Evolutionary conservation across 1,140 invertebrate genomes (phyloP).

Genomic region (Maconellicoccus hirsutus): DNA sequence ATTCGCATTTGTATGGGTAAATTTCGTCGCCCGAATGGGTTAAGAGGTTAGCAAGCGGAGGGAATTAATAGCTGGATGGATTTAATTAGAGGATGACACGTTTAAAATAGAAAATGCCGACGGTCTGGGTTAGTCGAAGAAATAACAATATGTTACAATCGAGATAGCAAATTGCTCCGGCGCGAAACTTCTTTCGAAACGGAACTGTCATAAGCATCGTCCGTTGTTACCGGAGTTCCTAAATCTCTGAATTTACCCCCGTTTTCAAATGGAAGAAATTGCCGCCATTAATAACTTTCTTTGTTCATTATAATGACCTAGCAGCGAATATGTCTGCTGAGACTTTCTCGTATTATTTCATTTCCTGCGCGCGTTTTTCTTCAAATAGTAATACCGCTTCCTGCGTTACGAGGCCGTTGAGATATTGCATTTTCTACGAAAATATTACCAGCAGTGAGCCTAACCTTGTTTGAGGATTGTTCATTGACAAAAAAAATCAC

Average conservation of each 20-base stretch:
- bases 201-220: background rate
- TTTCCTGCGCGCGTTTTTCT: constrained; percentile 2
- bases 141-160: constrained; percentile 9
- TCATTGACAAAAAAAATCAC: too few relatives aligned
- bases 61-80: background rate
- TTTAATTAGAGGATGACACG: background rate
- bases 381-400: background rate
- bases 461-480: too few relatives aligned
- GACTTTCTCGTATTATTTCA: background rate
- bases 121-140: background rate
- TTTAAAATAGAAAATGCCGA: background rate
- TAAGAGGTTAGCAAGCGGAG: too few relatives aligned
- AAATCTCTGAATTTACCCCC: background rate
- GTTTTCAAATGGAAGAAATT: background rate
- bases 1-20: too few relatives aligned
- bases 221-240: background rate
- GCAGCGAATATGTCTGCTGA: background rate
- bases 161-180: background rate
- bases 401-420: too few relatives aligned
- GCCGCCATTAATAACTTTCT: constrained; percentile 8
- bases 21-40: too few relatives aligned
- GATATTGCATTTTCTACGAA: background rate
- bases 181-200: background rate
- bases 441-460: too few relatives aligned
- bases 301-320: constrained; percentile 9